Evolutionary conservation across 1,140 invertebrate genomes (phyloP), one percentile per base, ranked within the genome.

Genomic region (Odontomachus brunneus): DNA sequence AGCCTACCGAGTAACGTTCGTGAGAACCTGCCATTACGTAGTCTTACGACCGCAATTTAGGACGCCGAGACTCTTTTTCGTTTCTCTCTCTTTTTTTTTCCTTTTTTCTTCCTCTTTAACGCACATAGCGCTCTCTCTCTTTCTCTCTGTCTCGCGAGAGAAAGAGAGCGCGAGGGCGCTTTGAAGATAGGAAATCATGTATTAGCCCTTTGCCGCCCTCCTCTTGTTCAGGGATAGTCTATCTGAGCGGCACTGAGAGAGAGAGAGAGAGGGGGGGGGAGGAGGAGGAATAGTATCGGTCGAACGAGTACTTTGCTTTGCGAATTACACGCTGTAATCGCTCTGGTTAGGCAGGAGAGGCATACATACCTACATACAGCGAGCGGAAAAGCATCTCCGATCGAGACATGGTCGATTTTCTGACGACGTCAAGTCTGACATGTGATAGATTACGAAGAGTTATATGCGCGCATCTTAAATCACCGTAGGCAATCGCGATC

Each of bases 51-150:
- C 22, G 48, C 59, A 81, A 81, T 72, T 81, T 81, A 49, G 55
- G 55, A 49, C 51, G 22, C 72, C 66, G 38, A 81, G 38, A 81
- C 38, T 71, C 59, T 57, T 80, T 59, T 60, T 49, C 57, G 15
- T 89, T 90, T 88, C 89, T 90, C 91, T 89, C 38, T 44, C 38
- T 11, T 7, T 11, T 7, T 11, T 7, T 11, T 7, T 11, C 38
- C 38, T 44, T 7, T 44, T 44, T 11, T 44, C 38, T 11, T 7
- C 9, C 9, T 44, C 9, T 44, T 11, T 44, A 5, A 33, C 29
- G 29, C 29, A 33, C 29, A 5, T 33, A 33, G 5, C 38, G 3
- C 38, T 44, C 38, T 44, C 3, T 44, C 38, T 33, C 5, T 33
- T 33, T 33, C 29, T 33, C 29, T 5, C 29, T 33, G 29, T 33